Evolutionary conservation across 2,113 vertebrate genomes (phyloP).

Genomic region (Elanoides forficatus): DNA sequence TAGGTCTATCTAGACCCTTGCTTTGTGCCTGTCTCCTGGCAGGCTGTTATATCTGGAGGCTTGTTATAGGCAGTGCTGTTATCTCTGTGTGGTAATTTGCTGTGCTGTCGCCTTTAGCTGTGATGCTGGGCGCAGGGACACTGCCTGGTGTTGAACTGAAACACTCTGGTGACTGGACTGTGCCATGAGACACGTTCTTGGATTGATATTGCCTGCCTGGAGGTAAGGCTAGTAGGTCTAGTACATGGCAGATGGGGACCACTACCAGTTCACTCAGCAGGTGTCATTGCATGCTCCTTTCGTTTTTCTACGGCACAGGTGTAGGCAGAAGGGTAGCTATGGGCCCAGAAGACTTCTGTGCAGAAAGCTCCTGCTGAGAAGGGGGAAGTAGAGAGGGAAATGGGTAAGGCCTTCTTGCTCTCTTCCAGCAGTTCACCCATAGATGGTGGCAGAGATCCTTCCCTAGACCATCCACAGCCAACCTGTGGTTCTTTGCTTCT

Average conservation of each 20-base stretch:
- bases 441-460: conserved; percentile 19
- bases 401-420: neutral
- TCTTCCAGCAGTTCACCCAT: neutral
- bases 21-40: neutral
- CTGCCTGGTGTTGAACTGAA: neutral
- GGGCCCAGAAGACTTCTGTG: neutral
- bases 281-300: neutral
- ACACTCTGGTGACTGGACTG: neutral
- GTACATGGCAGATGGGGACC: neutral
- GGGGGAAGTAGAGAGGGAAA: neutral
- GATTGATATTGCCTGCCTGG: neutral
- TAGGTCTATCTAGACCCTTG: neutral
- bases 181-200: fast-evolving
- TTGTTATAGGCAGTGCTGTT: fast-evolving
- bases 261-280: neutral
- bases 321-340: neutral
- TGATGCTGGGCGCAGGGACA: neutral
- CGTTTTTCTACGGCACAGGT: neutral
- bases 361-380: neutral
- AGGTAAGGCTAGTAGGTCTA: neutral
- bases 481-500: neutral
- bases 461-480: neutral
- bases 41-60: neutral
- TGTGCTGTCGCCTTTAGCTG: neutral
- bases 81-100: neutral